These are phyloP conservation scores for Invenusta paracnida DNA, from an alignment of 2,888 invertebrate genomes.

Conservation along the genomic window DNA sequence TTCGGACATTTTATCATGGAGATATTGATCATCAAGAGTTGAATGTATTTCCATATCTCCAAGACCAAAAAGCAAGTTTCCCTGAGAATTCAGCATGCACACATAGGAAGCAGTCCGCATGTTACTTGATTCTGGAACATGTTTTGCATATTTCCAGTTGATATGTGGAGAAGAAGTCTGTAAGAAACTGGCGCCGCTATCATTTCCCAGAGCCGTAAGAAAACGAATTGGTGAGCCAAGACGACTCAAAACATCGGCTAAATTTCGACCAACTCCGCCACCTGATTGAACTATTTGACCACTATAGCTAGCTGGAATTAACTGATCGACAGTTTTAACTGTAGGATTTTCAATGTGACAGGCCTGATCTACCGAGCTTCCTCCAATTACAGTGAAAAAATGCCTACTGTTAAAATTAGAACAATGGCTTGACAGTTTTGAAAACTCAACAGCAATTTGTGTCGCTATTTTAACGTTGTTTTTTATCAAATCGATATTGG, in stretches of 20 bases:
- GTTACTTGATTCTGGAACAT: not conserved
- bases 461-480: conserved; percentile 72
- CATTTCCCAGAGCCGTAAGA: conserved; percentile 74
- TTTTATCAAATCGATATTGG: conserved; percentile 84
- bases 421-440: conserved; percentile 39
- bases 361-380: conserved; percentile 35
- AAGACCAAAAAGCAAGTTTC: conserved; percentile 75
- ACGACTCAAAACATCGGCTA: conserved; percentile 77
- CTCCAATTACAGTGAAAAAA: conserved; percentile 40
- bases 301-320: conserved; percentile 52
- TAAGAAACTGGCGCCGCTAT: conserved; percentile 61
- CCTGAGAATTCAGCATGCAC: conserved; percentile 69
- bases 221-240: conserved; percentile 67
- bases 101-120: conserved; percentile 72
- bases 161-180: not conserved
- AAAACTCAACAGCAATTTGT: conserved; percentile 53
- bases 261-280: conserved; percentile 87
- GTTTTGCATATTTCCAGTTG: not conserved
- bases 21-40: conserved; percentile 66
- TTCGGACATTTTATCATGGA: conserved; percentile 22
- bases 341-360: conserved; percentile 53
- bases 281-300: conserved; percentile 53
- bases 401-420: not conserved
- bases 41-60: conserved; percentile 79
- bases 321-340: conserved; percentile 46